phyloP scores from a whole-genome alignment of 2,888 invertebrate species.

The Acronicta leporina region DNA sequence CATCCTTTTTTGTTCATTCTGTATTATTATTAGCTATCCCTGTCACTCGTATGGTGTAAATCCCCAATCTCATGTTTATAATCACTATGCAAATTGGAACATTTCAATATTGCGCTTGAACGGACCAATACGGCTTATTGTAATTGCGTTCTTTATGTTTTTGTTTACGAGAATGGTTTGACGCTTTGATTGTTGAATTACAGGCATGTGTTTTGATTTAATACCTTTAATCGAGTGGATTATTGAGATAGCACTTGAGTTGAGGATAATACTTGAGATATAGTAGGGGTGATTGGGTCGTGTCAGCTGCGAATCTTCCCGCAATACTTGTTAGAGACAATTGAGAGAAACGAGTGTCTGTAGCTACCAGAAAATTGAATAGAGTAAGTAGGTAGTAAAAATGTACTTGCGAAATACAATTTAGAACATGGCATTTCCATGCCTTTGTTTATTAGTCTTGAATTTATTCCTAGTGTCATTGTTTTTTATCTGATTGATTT shows the following conservation, averaged over 20 bases:
- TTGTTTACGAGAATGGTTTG: constrained; percentile 63
- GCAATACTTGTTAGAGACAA: constrained; percentile 8
- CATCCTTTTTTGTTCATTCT: constrained; percentile 54
- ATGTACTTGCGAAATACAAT: not conserved
- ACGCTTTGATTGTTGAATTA: constrained; percentile 49
- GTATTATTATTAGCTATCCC: constrained; percentile 57
- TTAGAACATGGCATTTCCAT: not conserved
- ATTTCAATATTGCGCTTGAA: constrained; percentile 81
- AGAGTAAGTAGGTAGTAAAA: not conserved
- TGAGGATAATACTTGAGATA: constrained; percentile 22
- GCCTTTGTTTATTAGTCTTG: too few species aligned
- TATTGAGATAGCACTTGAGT: constrained; percentile 11
- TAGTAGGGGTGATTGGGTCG: constrained; percentile 13
- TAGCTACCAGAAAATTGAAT: constrained; percentile 1
- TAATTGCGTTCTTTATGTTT: constrained; percentile 76
- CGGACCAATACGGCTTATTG: constrained; percentile 75
- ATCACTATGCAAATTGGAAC: constrained; percentile 84
- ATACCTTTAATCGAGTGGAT: constrained; percentile 18
- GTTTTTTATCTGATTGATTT: too few species aligned
- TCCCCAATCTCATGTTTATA: constrained; percentile 78
- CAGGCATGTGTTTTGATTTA: constrained; percentile 37
- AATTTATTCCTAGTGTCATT: not conserved
- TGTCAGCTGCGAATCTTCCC: constrained; percentile 38
- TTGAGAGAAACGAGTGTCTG: constrained; percentile 20
- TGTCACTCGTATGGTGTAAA: constrained; percentile 64